Evolutionary conservation across 1,140 invertebrate species (phyloP).

Genomic region (Heliconius nattereri): DNA sequence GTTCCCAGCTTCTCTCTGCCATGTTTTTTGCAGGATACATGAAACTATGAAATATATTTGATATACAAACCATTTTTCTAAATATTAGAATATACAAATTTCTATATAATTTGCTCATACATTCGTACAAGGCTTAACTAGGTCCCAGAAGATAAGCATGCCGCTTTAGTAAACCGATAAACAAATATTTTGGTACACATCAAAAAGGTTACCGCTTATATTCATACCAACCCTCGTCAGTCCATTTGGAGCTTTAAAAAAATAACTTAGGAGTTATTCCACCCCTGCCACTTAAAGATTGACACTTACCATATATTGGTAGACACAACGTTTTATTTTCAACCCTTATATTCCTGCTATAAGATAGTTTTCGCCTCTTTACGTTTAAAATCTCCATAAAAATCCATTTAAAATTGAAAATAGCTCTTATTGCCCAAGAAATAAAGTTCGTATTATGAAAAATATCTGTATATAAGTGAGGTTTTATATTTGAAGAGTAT

Average conservation of each 20-base stretch:
- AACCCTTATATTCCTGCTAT: not conserved
- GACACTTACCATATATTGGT: not conserved
- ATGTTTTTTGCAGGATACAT: too few species aligned
- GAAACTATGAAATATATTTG: too few species aligned
- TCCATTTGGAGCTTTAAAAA: constrained; percentile 8
- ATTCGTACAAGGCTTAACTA: not conserved
- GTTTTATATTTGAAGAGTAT: not conserved
- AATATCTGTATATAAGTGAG: not conserved
- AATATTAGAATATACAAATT: not conserved
- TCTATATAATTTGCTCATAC: not conserved
- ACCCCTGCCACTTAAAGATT: not conserved
- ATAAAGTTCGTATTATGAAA: not conserved
- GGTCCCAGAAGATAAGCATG: not conserved
- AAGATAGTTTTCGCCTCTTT: not conserved
- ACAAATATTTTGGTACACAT: constrained; percentile 3
- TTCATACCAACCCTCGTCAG: constrained; percentile 12
- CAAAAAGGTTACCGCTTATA: not conserved
- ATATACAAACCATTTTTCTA: too few species aligned
- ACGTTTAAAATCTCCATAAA: not conserved
- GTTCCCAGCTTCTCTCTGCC: too few species aligned
- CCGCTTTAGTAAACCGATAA: not conserved
- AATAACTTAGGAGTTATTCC: not conserved
- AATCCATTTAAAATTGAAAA: not conserved
- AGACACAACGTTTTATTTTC: not conserved
- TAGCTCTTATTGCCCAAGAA: not conserved